These are phyloP conservation scores for Taphrorychus bicolor DNA, from an alignment of 2,888 invertebrate species.

Conservation along the genomic window DNA sequence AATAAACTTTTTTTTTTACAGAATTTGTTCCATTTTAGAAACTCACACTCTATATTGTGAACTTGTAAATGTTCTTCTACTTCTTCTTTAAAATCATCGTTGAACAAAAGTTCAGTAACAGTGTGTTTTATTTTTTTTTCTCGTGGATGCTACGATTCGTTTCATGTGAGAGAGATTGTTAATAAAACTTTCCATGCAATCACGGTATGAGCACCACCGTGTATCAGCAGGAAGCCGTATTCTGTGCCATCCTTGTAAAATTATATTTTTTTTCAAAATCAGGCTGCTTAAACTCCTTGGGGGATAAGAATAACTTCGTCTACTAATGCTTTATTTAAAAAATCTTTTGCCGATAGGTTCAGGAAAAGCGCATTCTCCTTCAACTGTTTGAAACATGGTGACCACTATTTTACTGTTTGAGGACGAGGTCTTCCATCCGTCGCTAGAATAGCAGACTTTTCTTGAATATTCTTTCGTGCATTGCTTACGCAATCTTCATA, in stretches of 20 bases:
- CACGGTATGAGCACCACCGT: slow-evolving; percentile 4
- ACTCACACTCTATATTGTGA: slow-evolving; percentile 11
- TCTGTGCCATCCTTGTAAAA: not conserved
- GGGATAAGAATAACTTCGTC: not conserved
- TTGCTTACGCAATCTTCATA: not conserved
- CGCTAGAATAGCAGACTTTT: not conserved
- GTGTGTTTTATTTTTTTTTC: slow-evolving; percentile 10
- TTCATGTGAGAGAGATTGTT: slow-evolving; percentile 8
- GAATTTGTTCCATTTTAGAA: too few species aligned
- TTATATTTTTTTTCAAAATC: slow-evolving; percentile 11
- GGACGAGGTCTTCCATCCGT: slow-evolving; percentile 22
- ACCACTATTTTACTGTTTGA: slow-evolving; percentile 9
- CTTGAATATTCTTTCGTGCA: not conserved
- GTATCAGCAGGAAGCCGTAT: slow-evolving; percentile 11
- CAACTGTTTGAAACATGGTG: slow-evolving; percentile 3
- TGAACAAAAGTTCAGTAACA: slow-evolving; percentile 9
- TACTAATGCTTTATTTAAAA: not conserved
- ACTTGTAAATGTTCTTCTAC: not conserved
- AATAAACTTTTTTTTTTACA: too few species aligned
- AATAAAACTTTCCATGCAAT: slow-evolving; percentile 2
- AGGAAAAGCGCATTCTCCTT: not conserved
- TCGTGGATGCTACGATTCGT: not conserved
- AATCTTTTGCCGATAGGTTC: slow-evolving; percentile 30
- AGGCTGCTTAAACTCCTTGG: slow-evolving; percentile 15
- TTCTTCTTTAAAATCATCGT: slow-evolving; percentile 11